These are phyloP conservation scores for Thereva unica DNA, from an alignment of 2,888 invertebrate genomes.

Conservation along the genomic window DNA sequence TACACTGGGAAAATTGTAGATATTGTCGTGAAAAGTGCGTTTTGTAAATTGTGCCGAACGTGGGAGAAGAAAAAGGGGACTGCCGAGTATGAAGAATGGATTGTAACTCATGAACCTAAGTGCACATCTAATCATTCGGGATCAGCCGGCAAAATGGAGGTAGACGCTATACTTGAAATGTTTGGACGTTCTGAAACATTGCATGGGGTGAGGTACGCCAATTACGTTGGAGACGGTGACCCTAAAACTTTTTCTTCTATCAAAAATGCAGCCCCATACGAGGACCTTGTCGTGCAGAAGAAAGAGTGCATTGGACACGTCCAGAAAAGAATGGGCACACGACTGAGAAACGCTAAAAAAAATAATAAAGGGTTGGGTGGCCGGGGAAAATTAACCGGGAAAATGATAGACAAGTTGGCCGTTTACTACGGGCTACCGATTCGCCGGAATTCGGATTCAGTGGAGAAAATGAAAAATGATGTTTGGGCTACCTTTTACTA, in stretches of 20 bases:
- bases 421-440: conserved; percentile 47
- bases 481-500: conserved; percentile 36
- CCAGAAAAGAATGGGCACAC: neutral
- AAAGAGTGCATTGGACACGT: conserved; percentile 9
- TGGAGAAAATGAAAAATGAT: conserved; percentile 42
- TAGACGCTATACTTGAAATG: too few relatives aligned
- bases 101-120: too few relatives aligned
- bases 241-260: neutral
- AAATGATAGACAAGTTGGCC: conserved; percentile 37
- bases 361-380: conserved; percentile 18
- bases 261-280: neutral
- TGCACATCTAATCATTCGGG: too few relatives aligned
- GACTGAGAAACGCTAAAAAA: neutral
- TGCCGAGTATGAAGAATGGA: too few relatives aligned
- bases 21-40: too few relatives aligned
- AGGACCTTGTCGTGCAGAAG: neutral
- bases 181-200: too few relatives aligned
- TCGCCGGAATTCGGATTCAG: conserved; percentile 42
- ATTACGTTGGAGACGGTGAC: neutral
- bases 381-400: conserved; percentile 36
- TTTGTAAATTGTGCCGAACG: too few relatives aligned
- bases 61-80: too few relatives aligned
- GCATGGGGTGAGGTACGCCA: too few relatives aligned
- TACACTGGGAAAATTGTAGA: too few relatives aligned
- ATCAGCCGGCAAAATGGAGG: too few relatives aligned